Base-by-base conservation (phyloP, 2,888 invertebrate genomes). In the Campoplex nolae region DNA sequence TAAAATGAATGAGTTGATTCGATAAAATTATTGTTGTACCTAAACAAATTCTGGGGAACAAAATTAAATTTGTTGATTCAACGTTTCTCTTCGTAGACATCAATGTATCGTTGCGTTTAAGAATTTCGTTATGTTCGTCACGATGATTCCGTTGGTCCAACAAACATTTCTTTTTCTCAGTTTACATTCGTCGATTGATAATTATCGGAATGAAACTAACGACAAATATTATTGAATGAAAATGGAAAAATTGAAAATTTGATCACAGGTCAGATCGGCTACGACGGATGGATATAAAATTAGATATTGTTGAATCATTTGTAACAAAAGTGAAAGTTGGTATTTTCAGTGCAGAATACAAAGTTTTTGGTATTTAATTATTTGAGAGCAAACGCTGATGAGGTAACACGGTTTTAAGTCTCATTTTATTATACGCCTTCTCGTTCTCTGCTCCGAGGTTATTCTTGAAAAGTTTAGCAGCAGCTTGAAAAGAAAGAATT, bases 401-500 rank as follows among this genome's bases (percentile, higher is more conserved):
- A 51, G 51, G 35, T 51, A 76, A 23, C 11, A 45, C 51, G 38
- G 6, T 7, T 67, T 65, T 54, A 35, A 51, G 51, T 35, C 38
- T 51, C 77, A 48, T n/a, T 51, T 77, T 35, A 48, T 67, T 35
- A 38, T 38, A 54, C 73, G n/a, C 32, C 9, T 54, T 56, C 54
- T 32, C 45, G n/a, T 65, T 48, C 48, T 32, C 28, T 3, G 28
- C 13, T 32, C 35, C 32, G 7, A 13, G 23, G 23, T 16, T 11
- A 48, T 32, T 32, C 32, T 28, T 51, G 48, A 23, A 65, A 77
- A 51, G 6, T 48, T 67, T 3, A 35, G 18, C 35, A 51, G 16
- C 77, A 77, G 67, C 67, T 77, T 67, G 68, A 2, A 23, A 54
- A 54, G 67, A 78, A 67, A 38, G 35, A 35, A 68, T 78, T 56